Percentiles rank a stretch among this genome's conserved stretches.
Evolutionary conservation across 2,888 invertebrate genomes (phyloP).

Genomic region (Tethea ocularis): DNA sequence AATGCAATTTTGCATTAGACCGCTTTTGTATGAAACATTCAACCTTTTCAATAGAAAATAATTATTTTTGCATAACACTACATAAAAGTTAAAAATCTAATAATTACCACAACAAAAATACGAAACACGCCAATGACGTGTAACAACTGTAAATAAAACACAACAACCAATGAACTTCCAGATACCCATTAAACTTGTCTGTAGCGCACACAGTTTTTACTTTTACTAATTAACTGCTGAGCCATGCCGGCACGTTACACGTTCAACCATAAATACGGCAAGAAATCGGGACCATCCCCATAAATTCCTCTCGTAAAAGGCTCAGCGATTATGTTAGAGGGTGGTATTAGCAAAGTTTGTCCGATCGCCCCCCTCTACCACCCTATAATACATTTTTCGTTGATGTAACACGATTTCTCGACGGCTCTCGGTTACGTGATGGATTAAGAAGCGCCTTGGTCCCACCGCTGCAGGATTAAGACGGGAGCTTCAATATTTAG

Average conservation of each 20-base stretch:
- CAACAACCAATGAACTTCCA: slow-evolving; percentile 19
- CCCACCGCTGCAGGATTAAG: slow-evolving; percentile 78
- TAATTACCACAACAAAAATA: neutral
- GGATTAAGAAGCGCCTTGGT: slow-evolving; percentile 81
- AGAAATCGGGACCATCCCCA: slow-evolving; percentile 83
- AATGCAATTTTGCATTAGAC: neutral
- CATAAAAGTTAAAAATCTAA: neutral
- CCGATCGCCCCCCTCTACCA: slow-evolving; percentile 73
- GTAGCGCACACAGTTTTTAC: slow-evolving; percentile 54
- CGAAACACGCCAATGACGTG: neutral
- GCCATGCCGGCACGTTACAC: slow-evolving; percentile 74
- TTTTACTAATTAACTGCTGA: slow-evolving; percentile 74
- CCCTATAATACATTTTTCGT: slow-evolving; percentile 84
- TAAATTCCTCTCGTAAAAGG: slow-evolving; percentile 84
- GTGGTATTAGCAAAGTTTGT: slow-evolving; percentile 84
- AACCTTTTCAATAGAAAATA: too few relatives aligned
- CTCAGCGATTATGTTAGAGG: slow-evolving; percentile 83
- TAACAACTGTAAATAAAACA: slow-evolving; percentile 8
- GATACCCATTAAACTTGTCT: slow-evolving; percentile 39
- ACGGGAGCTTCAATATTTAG: slow-evolving; percentile 75
- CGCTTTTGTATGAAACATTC: too few relatives aligned
- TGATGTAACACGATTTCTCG: slow-evolving; percentile 85
- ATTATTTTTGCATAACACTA: too few relatives aligned
- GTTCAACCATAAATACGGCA: slow-evolving; percentile 79
- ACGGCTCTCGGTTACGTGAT: slow-evolving; percentile 83